Evolutionary conservation across 2,113 vertebrate genomes (phyloP).

Genomic region (Hemiprocne comata): DNA sequence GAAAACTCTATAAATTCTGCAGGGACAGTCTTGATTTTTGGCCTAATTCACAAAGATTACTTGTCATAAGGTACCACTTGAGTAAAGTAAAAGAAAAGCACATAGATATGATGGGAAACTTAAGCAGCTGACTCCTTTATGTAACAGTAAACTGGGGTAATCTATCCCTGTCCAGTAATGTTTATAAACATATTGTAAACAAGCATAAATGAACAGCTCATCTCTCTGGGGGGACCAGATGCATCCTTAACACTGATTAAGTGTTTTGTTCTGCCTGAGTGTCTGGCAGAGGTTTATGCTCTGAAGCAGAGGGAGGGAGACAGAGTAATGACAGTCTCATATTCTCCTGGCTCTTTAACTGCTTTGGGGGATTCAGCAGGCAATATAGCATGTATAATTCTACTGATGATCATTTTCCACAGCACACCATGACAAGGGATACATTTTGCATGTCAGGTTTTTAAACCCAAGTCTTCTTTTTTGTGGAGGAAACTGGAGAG

Average conservation of each 20-base stretch:
- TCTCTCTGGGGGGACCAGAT: constrained; percentile 75
- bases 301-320: constrained; percentile 49
- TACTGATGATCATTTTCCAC: constrained; percentile 8
- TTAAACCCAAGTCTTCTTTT: neutral
- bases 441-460: neutral
- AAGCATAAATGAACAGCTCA: constrained; percentile 72
- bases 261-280: constrained; percentile 76
- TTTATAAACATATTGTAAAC: constrained; percentile 80
- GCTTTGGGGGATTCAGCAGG: constrained; percentile 52
- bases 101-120: constrained; percentile 20
- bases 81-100: constrained; percentile 38
- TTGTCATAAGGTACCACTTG: constrained; percentile 47
- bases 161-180: constrained; percentile 74
- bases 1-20: constrained; percentile 1
- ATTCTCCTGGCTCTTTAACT: constrained; percentile 62
- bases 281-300: constrained; percentile 73
- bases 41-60: constrained; percentile 32
- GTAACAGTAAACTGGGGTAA: constrained; percentile 28
- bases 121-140: constrained; percentile 48
- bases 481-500: fast-evolving
- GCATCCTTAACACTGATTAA: constrained; percentile 80
- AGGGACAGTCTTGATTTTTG: neutral
- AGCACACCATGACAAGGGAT: neutral
- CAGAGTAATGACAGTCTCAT: constrained; percentile 58
- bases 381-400: constrained; percentile 30